A percentile compares a stretch with the other conserved stretches of the same genome.
phyloP scores from a whole-genome alignment of 2,888 invertebrate genomes.

The Orthonevra nobilis region DNA sequence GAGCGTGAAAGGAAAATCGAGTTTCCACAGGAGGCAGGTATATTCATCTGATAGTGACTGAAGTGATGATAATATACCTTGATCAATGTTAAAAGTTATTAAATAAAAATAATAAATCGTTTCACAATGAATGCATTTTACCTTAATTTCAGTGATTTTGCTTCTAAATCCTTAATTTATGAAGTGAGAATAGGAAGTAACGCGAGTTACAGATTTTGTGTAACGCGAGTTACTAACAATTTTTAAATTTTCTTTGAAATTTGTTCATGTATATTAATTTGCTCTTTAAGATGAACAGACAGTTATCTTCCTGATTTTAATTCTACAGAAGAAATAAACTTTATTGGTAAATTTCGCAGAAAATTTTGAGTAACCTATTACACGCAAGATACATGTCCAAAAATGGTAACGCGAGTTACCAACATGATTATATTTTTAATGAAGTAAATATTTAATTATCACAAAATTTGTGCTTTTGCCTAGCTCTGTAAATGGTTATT shows the following conservation, averaged over 20 bases:
- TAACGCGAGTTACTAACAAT: neutral
- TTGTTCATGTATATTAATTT: neutral
- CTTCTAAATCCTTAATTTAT: neutral
- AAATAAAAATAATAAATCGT: neutral
- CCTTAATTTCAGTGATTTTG: neutral
- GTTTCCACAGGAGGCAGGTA: neutral
- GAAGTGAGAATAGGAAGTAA: neutral
- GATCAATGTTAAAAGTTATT: neutral
- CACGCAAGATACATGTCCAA: neutral
- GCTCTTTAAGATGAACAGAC: neutral
- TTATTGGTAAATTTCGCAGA: neutral
- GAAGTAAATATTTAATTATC: neutral
- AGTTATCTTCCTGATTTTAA: neutral
- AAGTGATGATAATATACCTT: neutral
- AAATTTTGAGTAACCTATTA: neutral
- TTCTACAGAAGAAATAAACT: too few species aligned
- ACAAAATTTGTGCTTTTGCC: too few species aligned
- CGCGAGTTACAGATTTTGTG: neutral
- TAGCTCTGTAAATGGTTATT: too few species aligned
- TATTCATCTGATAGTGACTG: neutral
- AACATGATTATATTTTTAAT: neutral
- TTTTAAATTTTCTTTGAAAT: neutral
- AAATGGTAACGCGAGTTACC: constrained; percentile 1
- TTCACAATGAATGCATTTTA: too few species aligned
- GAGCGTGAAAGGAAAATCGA: neutral